Evolutionary conservation across 2,888 invertebrate genomes (phyloP).

Genomic region (Galerucella nymphaeae): DNA sequence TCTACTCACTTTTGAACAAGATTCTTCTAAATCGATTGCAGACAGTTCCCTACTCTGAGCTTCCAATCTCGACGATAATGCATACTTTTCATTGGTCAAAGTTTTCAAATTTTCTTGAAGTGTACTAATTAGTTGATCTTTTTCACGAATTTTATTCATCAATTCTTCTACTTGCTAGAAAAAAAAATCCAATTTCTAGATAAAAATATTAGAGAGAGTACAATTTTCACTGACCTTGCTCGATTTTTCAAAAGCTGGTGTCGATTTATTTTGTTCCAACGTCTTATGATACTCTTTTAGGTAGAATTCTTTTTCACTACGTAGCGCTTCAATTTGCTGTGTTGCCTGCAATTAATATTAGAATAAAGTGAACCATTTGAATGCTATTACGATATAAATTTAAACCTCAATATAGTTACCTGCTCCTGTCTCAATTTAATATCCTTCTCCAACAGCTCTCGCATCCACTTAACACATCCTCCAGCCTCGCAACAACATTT

Average conservation of each 20-base stretch:
- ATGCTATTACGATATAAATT: no score
- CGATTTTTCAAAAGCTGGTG: slow-evolving; percentile 48
- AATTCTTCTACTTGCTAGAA: slow-evolving; percentile 43
- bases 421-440: slow-evolving; percentile 52
- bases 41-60: slow-evolving; percentile 48
- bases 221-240: slow-evolving; percentile 58
- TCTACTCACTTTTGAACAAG: slow-evolving; percentile 54
- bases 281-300: slow-evolving; percentile 66
- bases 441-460: slow-evolving; percentile 55
- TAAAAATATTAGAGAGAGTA: no score
- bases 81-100: slow-evolving; percentile 63
- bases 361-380: no score
- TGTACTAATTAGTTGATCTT: slow-evolving; percentile 61
- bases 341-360: slow-evolving; percentile 42
- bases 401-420: no score
- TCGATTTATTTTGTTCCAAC: slow-evolving; percentile 61
- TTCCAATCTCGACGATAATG: slow-evolving; percentile 63
- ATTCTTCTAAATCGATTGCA: slow-evolving; percentile 50
- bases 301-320: slow-evolving; percentile 67
- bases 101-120: slow-evolving; percentile 65
- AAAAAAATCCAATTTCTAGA: neutral
- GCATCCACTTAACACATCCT: slow-evolving; percentile 52
- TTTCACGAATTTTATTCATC: slow-evolving; percentile 61
- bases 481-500: slow-evolving; percentile 54
- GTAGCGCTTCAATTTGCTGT: slow-evolving; percentile 52